Percentiles rank a stretch among this genome's conserved stretches.
phyloP scores from a whole-genome alignment of 1,140 invertebrate genomes.

The Pachypeltis micranthus region DNA sequence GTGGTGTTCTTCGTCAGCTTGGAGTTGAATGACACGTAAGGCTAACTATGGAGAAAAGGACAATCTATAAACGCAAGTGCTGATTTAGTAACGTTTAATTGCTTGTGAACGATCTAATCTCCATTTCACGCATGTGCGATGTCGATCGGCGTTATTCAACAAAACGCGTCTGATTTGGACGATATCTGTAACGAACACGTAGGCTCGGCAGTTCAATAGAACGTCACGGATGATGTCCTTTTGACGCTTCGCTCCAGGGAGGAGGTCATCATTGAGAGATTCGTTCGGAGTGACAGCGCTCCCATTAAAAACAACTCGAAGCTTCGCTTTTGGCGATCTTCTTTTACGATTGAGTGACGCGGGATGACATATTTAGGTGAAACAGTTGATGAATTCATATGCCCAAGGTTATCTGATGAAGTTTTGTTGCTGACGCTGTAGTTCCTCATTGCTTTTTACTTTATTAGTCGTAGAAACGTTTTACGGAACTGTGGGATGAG shows the following conservation, averaged over 20 bases:
- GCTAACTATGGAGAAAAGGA: neutral
- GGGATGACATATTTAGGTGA: neutral
- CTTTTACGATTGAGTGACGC: neutral
- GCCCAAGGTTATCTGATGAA: neutral
- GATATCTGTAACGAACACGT: neutral
- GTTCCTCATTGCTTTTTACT: neutral
- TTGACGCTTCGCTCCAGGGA: neutral
- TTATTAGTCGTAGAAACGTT: neutral
- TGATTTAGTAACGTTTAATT: neutral
- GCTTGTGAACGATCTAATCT: neutral
- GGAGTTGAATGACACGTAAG: neutral
- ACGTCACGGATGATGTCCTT: neutral
- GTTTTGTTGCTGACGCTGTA: neutral
- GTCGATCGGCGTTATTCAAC: neutral
- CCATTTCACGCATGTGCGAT: neutral
- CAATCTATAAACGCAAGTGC: neutral
- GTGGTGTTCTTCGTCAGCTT: neutral
- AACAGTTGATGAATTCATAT: neutral
- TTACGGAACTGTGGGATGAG: neutral
- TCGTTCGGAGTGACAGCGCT: neutral
- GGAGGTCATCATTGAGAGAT: neutral
- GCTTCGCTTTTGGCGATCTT: neutral
- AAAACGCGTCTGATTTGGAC: neutral
- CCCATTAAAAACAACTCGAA: neutral
- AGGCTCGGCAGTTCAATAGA: neutral